Conservation (phyloP, 2,888 invertebrate genomes). For the Drosophila fungiperda region DNA sequence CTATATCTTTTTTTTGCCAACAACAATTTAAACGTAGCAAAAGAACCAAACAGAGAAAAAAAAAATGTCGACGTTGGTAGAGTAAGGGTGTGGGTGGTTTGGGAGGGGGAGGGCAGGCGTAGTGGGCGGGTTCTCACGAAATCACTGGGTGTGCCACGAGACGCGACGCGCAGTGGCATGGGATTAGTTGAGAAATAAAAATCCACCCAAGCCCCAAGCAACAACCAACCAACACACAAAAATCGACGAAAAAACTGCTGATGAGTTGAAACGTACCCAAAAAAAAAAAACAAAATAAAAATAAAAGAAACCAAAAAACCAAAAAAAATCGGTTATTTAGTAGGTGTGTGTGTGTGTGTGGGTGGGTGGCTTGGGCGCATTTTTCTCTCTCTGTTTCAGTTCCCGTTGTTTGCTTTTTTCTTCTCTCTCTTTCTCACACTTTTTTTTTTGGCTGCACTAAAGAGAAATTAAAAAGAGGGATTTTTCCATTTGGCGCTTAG, state of each 20-base stretch:
- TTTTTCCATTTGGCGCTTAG: slow-evolving; percentile 65
- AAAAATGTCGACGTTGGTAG: slow-evolving; percentile 32
- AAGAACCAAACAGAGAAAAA: slow-evolving; percentile 15
- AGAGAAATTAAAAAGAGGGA: slow-evolving; percentile 76
- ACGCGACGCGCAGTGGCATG: slow-evolving; percentile 51
- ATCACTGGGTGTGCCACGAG: slow-evolving; percentile 71
- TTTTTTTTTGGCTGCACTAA: slow-evolving; percentile 55
- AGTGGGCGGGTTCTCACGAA: slow-evolving; percentile 62
- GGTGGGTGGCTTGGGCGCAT: slow-evolving; percentile 31
- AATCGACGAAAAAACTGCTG: slow-evolving; percentile 68
- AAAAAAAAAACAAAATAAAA: slow-evolving; percentile 29
- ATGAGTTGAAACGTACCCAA: slow-evolving; percentile 68
- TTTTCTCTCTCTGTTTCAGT: slow-evolving; percentile 54
- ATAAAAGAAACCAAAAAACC: background rate
- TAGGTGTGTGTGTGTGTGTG: slow-evolving; percentile 37
- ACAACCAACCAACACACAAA: slow-evolving; percentile 39
- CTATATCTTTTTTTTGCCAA: slow-evolving; percentile 65
- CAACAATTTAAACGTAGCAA: slow-evolving; percentile 47
- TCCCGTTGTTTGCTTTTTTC: slow-evolving; percentile 3
- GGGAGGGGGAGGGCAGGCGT: background rate
- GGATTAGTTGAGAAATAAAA: slow-evolving; percentile 78
- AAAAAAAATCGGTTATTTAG: slow-evolving; percentile 59
- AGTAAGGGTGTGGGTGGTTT: background rate
- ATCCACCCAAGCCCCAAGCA: slow-evolving; percentile 59
- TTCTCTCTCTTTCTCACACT: background rate